phyloP scores from a whole-genome alignment of 2,113 vertebrate genomes.

The Pyxicephalus adspersus region DNA sequence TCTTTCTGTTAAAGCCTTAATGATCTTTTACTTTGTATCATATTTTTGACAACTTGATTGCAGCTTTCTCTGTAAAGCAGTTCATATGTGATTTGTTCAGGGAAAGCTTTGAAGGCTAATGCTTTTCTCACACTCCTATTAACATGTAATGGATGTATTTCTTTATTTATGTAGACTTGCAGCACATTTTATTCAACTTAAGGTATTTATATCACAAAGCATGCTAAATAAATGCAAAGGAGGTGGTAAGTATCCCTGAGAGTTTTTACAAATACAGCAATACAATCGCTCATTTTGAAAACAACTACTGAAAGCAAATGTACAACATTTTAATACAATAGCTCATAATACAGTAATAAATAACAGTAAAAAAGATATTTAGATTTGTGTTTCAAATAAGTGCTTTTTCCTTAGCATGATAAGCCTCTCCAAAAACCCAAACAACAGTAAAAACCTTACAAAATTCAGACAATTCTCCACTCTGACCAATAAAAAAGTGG shows the following conservation, averaged over 20 bases:
- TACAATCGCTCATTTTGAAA: conserved; percentile 5
- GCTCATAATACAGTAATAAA: neutral
- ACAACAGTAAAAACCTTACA: too few relatives aligned
- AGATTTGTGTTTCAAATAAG: too few relatives aligned
- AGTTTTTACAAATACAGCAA: neutral
- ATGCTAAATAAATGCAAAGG: conserved; percentile 15
- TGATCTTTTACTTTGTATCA: conserved; percentile 51
- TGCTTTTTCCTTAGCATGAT: too few relatives aligned
- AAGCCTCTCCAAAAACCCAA: too few relatives aligned
- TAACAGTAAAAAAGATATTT: neutral
- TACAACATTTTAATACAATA: neutral
- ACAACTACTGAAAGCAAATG: neutral
- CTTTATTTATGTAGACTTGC: conserved; percentile 33
- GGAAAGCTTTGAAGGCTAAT: conserved; percentile 32
- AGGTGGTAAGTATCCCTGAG: conserved; percentile 6
- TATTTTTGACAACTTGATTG: conserved; percentile 52
- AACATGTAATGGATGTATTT: conserved; percentile 41
- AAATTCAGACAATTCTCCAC: too few relatives aligned
- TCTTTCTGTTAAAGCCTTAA: conserved; percentile 41
- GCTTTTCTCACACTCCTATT: conserved; percentile 25
- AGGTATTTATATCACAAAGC: conserved; percentile 5
- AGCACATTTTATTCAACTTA: conserved; percentile 39
- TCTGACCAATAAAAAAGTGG: too few relatives aligned
- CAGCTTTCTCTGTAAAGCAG: conserved; percentile 33
- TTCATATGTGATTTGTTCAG: conserved; percentile 42